A percentile compares a stretch with the other conserved stretches of the same genome.
phyloP scores from a whole-genome alignment of 1,140 invertebrate species.

The Vanessa tameamea region DNA sequence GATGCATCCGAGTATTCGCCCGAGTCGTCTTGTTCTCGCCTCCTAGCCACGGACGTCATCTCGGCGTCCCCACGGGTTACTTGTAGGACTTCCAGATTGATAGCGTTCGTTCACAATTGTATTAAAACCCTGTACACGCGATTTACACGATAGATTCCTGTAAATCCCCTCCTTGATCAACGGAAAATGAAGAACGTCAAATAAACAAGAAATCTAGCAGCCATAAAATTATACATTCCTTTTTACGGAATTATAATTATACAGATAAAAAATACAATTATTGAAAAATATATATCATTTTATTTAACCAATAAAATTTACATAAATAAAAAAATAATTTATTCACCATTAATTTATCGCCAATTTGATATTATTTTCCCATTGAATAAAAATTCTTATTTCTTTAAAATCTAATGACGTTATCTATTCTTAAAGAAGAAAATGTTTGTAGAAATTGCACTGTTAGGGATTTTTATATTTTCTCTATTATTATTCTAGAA shows the following conservation, averaged over 20 bases:
- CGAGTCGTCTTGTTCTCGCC: constrained; percentile 74
- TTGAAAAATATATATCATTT: no score
- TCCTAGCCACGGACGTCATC: constrained; percentile 75
- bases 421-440: no score
- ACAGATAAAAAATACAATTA: constrained; percentile 20
- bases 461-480: no score
- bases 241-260: constrained; percentile 42
- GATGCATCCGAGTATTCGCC: constrained; percentile 78
- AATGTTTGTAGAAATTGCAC: no score
- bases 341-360: no score
- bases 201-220: constrained; percentile 72
- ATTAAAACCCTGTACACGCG: constrained; percentile 42
- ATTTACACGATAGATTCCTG: constrained; percentile 50
- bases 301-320: no score
- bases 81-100: constrained; percentile 76
- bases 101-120: constrained; percentile 50
- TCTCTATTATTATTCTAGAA: no score
- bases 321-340: no score
- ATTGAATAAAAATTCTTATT: no score
- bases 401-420: no score
- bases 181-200: constrained; percentile 73
- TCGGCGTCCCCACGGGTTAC: constrained; percentile 67
- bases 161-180: constrained; percentile 63
- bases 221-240: constrained; percentile 66
- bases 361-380: no score